A percentile compares a stretch with the other conserved stretches of the same genome.
Evolutionary conservation across 2,888 invertebrate genomes (phyloP).

Genomic region (Balanococcus diminutus): DNA sequence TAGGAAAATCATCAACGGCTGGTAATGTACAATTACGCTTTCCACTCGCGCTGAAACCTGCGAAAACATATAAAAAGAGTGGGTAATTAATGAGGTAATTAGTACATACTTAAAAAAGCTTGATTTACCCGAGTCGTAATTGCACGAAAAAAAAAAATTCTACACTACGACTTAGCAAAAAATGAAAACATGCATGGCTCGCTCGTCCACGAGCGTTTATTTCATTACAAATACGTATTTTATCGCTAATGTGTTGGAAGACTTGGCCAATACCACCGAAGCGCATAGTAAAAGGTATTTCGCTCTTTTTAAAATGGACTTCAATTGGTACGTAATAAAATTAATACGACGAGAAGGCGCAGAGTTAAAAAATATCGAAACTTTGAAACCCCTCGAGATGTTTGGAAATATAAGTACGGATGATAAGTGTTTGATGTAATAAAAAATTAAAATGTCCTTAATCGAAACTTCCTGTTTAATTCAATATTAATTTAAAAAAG

Average conservation of each 20-base stretch:
- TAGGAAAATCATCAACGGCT: slow-evolving; percentile 70
- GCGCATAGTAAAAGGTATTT: background rate
- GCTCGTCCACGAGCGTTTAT: background rate
- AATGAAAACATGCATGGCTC: background rate
- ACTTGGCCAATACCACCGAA: background rate
- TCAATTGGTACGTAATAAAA: background rate
- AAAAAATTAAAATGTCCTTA: slow-evolving; percentile 42
- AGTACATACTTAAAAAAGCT: background rate
- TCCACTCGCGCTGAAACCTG: slow-evolving; percentile 28
- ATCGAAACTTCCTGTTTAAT: slow-evolving; percentile 44
- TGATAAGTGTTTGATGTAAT: slow-evolving; percentile 35
- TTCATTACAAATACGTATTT: background rate
- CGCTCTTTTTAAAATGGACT: background rate
- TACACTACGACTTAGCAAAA: background rate
- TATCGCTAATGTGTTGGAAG: background rate
- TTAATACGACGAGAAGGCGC: background rate
- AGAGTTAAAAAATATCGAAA: background rate
- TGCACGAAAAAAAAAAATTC: background rate
- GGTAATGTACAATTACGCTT: slow-evolving; percentile 65
- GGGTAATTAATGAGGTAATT: background rate
- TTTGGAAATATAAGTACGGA: slow-evolving; percentile 19
- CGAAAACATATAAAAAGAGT: background rate
- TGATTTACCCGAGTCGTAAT: background rate
- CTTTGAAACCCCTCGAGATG: slow-evolving; percentile 16
- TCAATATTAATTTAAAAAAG: slow-evolving; percentile 40